Conservation (phyloP, 2,888 invertebrate genomes). For the Allacma fusca region DNA sequence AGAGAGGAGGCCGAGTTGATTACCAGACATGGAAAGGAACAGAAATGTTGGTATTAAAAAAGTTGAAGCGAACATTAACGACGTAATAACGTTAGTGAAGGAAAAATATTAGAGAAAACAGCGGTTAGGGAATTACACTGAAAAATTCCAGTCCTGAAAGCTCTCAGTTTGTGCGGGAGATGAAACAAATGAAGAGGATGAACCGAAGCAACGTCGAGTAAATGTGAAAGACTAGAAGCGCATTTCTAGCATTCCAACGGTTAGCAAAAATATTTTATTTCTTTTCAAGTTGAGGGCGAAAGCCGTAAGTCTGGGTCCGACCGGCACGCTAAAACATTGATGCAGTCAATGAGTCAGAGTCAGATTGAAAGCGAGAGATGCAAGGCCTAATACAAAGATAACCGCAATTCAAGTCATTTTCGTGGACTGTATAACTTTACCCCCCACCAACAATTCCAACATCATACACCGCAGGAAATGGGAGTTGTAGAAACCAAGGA, state of each 20-base stretch:
- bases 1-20: neutral
- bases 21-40: neutral
- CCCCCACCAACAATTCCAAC: too few species aligned
- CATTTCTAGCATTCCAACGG: slow-evolving; percentile 20
- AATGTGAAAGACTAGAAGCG: slow-evolving; percentile 22
- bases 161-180: neutral
- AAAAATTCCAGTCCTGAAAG: slow-evolving; percentile 5
- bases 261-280: slow-evolving; percentile 24
- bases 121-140: slow-evolving; percentile 3
- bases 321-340: neutral
- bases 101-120: slow-evolving; percentile 8
- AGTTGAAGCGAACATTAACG: neutral
- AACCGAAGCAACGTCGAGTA: slow-evolving; percentile 11
- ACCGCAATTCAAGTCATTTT: too few species aligned
- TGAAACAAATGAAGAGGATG: slow-evolving; percentile 22
- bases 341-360: too few species aligned
- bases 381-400: too few species aligned
- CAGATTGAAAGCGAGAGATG: too few species aligned
- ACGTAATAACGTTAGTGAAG: neutral
- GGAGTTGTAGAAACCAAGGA: too few species aligned
- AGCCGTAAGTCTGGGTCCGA: neutral
- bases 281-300: neutral
- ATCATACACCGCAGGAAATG: too few species aligned
- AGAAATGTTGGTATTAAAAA: slow-evolving; percentile 4
- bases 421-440: too few species aligned